phyloP scores from a whole-genome alignment of 2,797 vertebrate species.

The Myiothlypis coronata region DNA sequence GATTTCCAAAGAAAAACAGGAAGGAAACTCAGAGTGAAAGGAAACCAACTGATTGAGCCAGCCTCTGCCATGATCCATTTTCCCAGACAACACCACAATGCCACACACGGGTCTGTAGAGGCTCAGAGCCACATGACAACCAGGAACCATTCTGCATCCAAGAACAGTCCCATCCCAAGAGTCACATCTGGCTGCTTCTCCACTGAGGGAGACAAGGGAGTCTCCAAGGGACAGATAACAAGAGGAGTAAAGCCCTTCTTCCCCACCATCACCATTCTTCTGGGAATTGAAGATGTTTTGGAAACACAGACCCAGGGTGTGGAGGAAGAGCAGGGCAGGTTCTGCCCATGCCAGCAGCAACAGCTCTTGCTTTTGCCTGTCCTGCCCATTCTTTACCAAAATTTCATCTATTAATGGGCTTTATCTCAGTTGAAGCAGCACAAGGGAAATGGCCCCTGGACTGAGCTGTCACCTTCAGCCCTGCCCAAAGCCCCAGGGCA shows the following conservation, averaged over 20 bases:
- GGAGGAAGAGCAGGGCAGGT: background rate
- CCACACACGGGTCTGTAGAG: background rate
- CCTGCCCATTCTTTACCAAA: background rate
- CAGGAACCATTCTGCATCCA: background rate
- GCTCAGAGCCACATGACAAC: background rate
- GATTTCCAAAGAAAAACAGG: background rate
- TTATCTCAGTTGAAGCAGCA: background rate
- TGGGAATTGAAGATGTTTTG: background rate
- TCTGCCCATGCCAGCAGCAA: background rate
- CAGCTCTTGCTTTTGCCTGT: background rate
- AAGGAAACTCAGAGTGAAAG: background rate
- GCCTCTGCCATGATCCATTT: background rate
- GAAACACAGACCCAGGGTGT: background rate
- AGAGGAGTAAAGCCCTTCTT: background rate
- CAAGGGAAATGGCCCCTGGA: background rate
- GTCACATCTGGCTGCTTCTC: background rate
- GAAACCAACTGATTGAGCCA: background rate
- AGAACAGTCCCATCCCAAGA: background rate
- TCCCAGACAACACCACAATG: background rate
- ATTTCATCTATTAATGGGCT: background rate
- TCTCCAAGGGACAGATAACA: background rate
- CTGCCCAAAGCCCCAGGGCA: background rate
- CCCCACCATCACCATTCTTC: accelerated
- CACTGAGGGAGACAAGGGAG: background rate
- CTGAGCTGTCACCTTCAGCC: background rate